Evolutionary conservation across 2,113 vertebrate genomes (phyloP).

Genomic region (Pseudonaja textilis): DNA sequence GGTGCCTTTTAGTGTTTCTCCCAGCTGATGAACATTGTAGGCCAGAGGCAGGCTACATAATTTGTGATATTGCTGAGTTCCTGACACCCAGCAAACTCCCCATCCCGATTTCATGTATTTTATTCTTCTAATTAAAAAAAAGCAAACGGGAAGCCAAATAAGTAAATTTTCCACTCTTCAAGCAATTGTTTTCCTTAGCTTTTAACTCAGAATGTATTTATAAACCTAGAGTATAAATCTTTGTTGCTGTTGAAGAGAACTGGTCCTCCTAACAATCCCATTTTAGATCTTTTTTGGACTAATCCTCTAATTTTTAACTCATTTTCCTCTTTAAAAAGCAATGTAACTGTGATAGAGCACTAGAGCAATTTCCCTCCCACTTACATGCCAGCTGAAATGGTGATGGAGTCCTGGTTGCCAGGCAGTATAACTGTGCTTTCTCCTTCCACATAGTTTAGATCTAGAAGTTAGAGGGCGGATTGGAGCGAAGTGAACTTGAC

Average conservation of each 20-base stretch:
- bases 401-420: constrained; percentile 2
- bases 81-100: not conserved
- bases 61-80: not conserved
- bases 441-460: not conserved
- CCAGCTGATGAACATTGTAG: not conserved
- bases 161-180: not conserved
- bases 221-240: not conserved
- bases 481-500: not conserved
- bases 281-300: constrained; percentile 1
- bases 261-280: not conserved
- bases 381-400: not conserved
- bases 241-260: not conserved
- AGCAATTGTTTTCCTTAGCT: not conserved
- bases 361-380: constrained; percentile 11
- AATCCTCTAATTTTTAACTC: constrained; percentile 8
- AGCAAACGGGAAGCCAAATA: not conserved
- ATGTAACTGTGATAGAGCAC: not conserved
- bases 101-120: not conserved
- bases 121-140: not conserved
- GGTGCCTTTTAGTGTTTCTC: not conserved
- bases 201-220: not conserved
- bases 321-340: not conserved
- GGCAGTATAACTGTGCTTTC: not conserved
- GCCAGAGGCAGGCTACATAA: not conserved
- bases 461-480: not conserved